Base-by-base conservation (phyloP, 2,113 vertebrate genomes). In the Archocentrus centrarchus region DNA sequence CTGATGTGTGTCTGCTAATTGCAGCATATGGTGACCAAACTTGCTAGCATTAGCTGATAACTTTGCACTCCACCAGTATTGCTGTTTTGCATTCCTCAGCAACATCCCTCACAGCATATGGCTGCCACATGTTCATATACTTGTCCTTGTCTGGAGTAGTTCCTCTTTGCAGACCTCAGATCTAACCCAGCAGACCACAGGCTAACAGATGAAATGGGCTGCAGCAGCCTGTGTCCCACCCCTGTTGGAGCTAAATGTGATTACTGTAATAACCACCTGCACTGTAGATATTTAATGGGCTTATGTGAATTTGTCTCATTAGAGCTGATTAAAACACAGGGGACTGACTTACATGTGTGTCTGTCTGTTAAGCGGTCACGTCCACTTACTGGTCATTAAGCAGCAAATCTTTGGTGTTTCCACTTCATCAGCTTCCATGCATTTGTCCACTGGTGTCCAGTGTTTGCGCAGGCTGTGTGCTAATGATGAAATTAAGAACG, bases 201-300 rank as follows among this genome's bases (percentile, higher is more conserved):
- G 41, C 24, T 20, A 59, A 58, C 27, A 77, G 75, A 84, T 86
- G 41, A 35, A 90, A 76, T 70, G 37, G 63, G 57, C 76, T 47
- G 50, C 4, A 9, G 32, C 70, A 32, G 62, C 39, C 24, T 53
- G 22, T 63, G 60, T 57, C 30, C 50, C 47, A 39, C 61, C 85
- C 76, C 62, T 77, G 35, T 76, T 24, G 11, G 62, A 75, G 76
- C 47, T 82, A 85, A 91, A 93, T 91, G 80, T 84, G 86, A 93
- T 94, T 92, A 92, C 76, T 57, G 44, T 89, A 85, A 87, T 91
- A 90, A 91, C 32, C 68, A 89, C 81, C 81, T 86, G 50, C 63
- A 17, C 76, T 17, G 17, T 79, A 11, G n/a, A 55, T 32, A 2
- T 82, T 90, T 90, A 92, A 93, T 75, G 50, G 82, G 88, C 92